Percentiles rank a stretch among this genome's conserved stretches.
These are phyloP conservation scores for Lepidurus packardi DNA, from an alignment of 1,140 invertebrate genomes.

Conservation along the genomic window DNA sequence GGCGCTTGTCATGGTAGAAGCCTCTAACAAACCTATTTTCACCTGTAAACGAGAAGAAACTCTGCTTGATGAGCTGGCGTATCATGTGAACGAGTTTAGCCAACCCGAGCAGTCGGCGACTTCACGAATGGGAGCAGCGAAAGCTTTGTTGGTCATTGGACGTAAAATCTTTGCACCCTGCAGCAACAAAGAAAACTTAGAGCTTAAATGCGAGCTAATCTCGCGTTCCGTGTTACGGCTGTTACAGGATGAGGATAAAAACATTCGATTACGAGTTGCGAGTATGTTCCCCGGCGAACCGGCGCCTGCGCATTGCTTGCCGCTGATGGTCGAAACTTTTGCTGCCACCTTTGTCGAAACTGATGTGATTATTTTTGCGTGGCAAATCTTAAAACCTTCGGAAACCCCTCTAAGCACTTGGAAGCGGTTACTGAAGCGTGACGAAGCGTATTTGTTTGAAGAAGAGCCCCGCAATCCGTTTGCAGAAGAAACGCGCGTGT, in stretches of 20 bases:
- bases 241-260: constrained; percentile 30
- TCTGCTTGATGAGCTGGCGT: not conserved
- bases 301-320: not conserved
- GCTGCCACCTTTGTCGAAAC: not conserved
- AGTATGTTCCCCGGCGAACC: not conserved
- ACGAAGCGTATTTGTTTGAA: constrained; percentile 6
- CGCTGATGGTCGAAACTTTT: constrained; percentile 13
- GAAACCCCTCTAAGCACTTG: not conserved
- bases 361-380: not conserved
- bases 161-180: not conserved
- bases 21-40: not conserved
- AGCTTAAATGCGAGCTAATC: constrained; percentile 24
- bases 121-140: constrained; percentile 24
- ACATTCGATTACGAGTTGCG: constrained; percentile 23
- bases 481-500: constrained; percentile 5
- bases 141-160: constrained; percentile 22
- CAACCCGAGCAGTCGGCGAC: constrained; percentile 25
- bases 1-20: not conserved
- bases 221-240: constrained; percentile 20
- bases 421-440: not conserved
- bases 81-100: not conserved
- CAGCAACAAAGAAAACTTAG: not conserved
- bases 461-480: constrained; percentile 23
- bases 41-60: not conserved
- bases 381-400: not conserved